Percentiles rank a stretch among this genome's conserved stretches.
Conservation (phyloP, 2,888 invertebrate species). For the Polymixis lichenea region DNA sequence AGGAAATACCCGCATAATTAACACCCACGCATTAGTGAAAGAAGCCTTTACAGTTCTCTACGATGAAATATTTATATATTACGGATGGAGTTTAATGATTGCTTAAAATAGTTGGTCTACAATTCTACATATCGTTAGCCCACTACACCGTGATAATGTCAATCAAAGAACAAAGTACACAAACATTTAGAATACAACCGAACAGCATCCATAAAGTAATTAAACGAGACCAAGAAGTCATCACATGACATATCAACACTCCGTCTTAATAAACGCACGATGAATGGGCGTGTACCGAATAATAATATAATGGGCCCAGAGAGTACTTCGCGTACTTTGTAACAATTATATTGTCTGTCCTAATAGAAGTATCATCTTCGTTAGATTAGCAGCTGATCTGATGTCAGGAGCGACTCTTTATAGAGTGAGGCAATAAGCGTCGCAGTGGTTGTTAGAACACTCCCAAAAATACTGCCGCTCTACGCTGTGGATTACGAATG, state of each 20-base stretch:
- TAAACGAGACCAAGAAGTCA: slow-evolving; percentile 65
- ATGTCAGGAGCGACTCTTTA: background rate
- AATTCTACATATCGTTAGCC: slow-evolving; percentile 27
- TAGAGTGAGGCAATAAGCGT: background rate
- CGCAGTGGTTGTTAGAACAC: background rate
- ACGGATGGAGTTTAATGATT: slow-evolving; percentile 14
- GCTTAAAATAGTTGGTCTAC: slow-evolving; percentile 37
- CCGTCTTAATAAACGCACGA: slow-evolving; percentile 58
- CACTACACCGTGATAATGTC: slow-evolving; percentile 44
- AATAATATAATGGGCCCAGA: slow-evolving; percentile 25
- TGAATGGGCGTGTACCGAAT: slow-evolving; percentile 51
- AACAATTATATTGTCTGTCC: slow-evolving; percentile 31
- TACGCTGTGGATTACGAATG: slow-evolving; percentile 32
- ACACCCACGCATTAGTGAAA: background rate
- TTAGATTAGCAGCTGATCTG: slow-evolving; percentile 4
- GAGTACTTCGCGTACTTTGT: slow-evolving; percentile 45
- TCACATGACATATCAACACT: slow-evolving; percentile 62
- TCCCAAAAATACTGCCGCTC: slow-evolving; percentile 27
- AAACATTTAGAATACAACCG: slow-evolving; percentile 36
- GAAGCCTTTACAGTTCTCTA: slow-evolving; percentile 6
- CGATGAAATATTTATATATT: slow-evolving; percentile 4
- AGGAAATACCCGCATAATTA: background rate
- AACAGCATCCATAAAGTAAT: slow-evolving; percentile 62
- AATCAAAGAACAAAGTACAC: slow-evolving; percentile 48
- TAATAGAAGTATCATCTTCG: slow-evolving; percentile 22